phyloP scores from a whole-genome alignment of 2,888 invertebrate species.

The Brassicogethes aeneus region DNA sequence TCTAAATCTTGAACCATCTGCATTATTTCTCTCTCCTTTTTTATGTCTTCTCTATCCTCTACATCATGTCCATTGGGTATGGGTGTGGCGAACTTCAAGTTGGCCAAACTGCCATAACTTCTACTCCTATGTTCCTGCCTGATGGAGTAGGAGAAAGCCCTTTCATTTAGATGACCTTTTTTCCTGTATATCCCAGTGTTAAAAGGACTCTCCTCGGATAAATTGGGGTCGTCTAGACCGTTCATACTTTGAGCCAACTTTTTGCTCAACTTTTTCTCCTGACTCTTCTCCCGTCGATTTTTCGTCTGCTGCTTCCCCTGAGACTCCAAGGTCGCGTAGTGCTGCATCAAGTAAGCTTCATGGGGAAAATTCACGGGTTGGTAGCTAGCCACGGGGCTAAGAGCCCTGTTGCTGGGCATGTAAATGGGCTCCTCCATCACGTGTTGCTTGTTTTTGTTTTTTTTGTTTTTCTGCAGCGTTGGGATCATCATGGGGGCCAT shows the following conservation, averaged over 20 bases:
- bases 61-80: conserved; percentile 41
- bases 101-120: conserved; percentile 86
- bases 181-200: conserved; percentile 83
- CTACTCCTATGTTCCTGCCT: conserved; percentile 88
- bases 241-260: conserved; percentile 63
- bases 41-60: conserved; percentile 64
- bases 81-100: conserved; percentile 79
- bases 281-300: conserved; percentile 50
- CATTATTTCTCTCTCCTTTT: conserved; percentile 86
- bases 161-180: conserved; percentile 85
- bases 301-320: conserved; percentile 34
- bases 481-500: conserved; percentile 37
- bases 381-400: conserved; percentile 51
- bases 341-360: conserved; percentile 50
- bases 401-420: conserved; percentile 46
- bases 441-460: conserved; percentile 43
- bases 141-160: conserved; percentile 90
- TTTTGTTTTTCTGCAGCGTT: conserved; percentile 48
- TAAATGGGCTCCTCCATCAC: conserved; percentile 53
- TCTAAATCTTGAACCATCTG: conserved; percentile 89
- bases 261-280: conserved; percentile 44
- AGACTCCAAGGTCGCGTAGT: conserved; percentile 47
- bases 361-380: conserved; percentile 49
- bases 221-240: conserved; percentile 47
- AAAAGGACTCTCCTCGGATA: conserved; percentile 49